Conservation (phyloP, 2,113 vertebrate species). For the Macquaria ambigua region DNA sequence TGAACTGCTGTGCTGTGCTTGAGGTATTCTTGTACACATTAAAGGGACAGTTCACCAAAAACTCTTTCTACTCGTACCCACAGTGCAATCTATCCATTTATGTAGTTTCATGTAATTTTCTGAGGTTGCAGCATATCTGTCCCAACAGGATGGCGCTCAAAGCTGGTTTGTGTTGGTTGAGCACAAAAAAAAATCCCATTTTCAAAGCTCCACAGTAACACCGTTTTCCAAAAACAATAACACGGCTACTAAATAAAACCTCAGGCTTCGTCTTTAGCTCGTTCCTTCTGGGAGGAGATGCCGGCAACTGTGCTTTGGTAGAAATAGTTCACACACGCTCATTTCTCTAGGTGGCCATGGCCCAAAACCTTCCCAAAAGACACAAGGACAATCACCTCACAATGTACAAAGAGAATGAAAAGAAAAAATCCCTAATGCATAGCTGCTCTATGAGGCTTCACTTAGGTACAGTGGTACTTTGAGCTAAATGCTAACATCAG, state of each 20-base stretch:
- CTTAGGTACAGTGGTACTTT: not conserved
- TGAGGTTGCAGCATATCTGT: not conserved
- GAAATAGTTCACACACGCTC: not conserved
- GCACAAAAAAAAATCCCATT: not conserved
- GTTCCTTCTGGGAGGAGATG: not conserved
- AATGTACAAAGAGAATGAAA: not conserved
- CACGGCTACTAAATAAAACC: not conserved
- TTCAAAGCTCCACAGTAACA: not conserved
- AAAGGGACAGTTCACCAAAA: constrained; percentile 7
- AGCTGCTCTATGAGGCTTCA: not conserved
- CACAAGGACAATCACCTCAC: not conserved
- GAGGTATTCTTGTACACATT: not conserved
- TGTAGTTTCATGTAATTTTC: not conserved
- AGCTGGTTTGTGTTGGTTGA: not conserved
- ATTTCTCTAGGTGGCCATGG: not conserved
- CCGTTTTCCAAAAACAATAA: not conserved
- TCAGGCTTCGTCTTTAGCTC: not conserved
- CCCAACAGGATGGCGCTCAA: not conserved
- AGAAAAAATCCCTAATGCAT: not conserved
- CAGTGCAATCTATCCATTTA: not conserved
- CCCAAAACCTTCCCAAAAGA: not conserved
- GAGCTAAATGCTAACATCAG: not conserved
- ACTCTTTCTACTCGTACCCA: not conserved
- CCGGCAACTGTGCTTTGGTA: not conserved
- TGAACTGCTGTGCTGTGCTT: constrained; percentile 1